Conservation (phyloP, 37 sponge, comb jelly and placozoan species). For the Tethya wilhelma region DNA sequence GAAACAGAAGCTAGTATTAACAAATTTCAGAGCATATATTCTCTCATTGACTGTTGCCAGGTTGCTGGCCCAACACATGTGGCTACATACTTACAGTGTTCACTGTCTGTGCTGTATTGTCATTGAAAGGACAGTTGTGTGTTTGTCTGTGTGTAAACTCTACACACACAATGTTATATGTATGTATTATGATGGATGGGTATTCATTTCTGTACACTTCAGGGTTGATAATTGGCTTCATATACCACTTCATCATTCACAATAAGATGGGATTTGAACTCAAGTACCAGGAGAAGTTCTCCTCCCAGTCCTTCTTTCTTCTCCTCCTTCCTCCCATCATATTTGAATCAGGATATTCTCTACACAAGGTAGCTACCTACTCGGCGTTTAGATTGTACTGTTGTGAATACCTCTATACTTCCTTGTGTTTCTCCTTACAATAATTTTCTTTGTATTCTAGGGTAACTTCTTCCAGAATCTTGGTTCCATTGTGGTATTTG, state of each 20-base stretch:
- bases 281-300: conserved; percentile 69
- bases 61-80: too few relatives aligned
- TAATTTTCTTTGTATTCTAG: conserved; percentile 38
- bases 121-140: too few relatives aligned
- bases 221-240: conserved; percentile 11
- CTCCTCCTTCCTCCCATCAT: conserved; percentile 96
- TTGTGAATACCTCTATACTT: background rate
- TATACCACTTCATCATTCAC: conserved; percentile 11
- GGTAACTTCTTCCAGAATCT: conserved; percentile 98
- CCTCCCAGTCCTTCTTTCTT: conserved; percentile 88
- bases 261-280: background rate
- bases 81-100: too few relatives aligned
- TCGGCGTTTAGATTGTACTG: background rate
- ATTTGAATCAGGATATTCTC: conserved; percentile 96
- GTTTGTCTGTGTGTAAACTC: too few relatives aligned
- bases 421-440: background rate
- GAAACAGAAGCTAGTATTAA: too few relatives aligned
- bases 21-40: too few relatives aligned
- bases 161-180: too few relatives aligned
- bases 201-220: background rate
- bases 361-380: conserved; percentile 86
- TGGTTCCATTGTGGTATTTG: conserved; percentile 94
- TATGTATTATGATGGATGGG: too few relatives aligned
- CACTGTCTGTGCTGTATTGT: too few relatives aligned
- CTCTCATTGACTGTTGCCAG: too few relatives aligned